Evolutionary conservation across 2,797 vertebrate genomes (phyloP).

Genomic region (Myripristis murdjan): DNA sequence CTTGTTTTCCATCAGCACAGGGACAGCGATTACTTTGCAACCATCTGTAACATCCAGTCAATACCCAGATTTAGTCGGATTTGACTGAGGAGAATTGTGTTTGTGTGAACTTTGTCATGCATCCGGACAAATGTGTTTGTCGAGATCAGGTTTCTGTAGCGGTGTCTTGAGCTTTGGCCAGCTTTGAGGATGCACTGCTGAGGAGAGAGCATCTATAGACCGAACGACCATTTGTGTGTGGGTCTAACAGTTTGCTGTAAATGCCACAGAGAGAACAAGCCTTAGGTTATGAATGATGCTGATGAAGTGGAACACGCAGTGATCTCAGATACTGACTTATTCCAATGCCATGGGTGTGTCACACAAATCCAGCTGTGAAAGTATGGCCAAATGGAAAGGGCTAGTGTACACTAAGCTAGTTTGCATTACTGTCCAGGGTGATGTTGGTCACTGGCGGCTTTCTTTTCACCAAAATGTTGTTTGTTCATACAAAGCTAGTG

Average conservation of each 20-base stretch:
- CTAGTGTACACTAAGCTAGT: slow-evolving; percentile 11
- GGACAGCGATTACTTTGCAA: not conserved
- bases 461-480: slow-evolving; percentile 15
- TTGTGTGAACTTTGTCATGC: slow-evolving; percentile 7
- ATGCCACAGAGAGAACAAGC: not conserved
- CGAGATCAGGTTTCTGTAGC: not conserved
- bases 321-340: slow-evolving; percentile 17
- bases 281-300: slow-evolving; percentile 2
- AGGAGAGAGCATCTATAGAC: slow-evolving; percentile 1
- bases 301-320: not conserved
- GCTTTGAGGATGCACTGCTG: slow-evolving; percentile 6
- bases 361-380: slow-evolving; percentile 16
- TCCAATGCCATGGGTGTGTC: slow-evolving; percentile 2
- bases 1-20: not conserved
- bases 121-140: not conserved
- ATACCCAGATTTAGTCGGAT: not conserved
- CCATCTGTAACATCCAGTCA: not conserved
- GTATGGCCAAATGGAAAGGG: not conserved
- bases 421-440: no score
- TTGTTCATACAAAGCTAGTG: slow-evolving; percentile 24
- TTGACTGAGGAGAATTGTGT: slow-evolving; percentile 6
- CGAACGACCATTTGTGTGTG: not conserved
- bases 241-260: not conserved
- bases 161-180: slow-evolving; percentile 6
- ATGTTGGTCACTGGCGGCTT: slow-evolving; percentile 5